Evolutionary conservation across 1,140 invertebrate species (phyloP).

Genomic region (Vanessa tameamea): DNA sequence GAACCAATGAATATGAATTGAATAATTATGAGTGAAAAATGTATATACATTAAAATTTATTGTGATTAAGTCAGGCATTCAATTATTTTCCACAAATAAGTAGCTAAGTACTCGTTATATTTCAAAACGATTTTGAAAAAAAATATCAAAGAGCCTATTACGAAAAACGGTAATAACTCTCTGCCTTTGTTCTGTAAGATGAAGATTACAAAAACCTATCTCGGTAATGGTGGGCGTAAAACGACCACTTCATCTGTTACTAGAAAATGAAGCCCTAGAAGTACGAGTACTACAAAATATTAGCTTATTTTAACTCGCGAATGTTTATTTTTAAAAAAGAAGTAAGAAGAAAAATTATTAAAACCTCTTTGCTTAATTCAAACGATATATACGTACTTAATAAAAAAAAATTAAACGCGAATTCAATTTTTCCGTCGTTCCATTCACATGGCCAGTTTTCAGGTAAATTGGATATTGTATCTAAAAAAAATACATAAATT

Average conservation of each 20-base stretch:
- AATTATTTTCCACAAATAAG: too few species aligned
- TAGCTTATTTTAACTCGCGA: background rate
- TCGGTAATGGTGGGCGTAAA: slow-evolving; percentile 6
- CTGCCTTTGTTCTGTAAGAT: background rate
- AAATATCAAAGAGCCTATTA: background rate
- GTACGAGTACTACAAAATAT: background rate
- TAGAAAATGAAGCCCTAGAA: background rate
- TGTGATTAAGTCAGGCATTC: too few species aligned
- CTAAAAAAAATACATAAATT: slow-evolving; percentile 5
- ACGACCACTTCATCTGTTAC: slow-evolving; percentile 5
- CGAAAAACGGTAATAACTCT: background rate
- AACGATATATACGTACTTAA: slow-evolving; percentile 51
- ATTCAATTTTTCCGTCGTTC: slow-evolving; percentile 56
- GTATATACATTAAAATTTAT: too few species aligned
- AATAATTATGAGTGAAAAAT: too few species aligned
- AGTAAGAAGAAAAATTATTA: background rate
- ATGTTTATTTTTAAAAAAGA: background rate
- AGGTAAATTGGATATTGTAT: slow-evolving; percentile 8
- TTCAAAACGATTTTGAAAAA: background rate
- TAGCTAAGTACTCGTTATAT: too few species aligned
- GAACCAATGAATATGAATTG: too few species aligned
- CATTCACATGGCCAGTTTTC: slow-evolving; percentile 53
- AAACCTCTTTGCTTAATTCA: background rate
- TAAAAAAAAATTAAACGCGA: slow-evolving; percentile 59
- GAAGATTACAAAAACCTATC: slow-evolving; percentile 10